Evolutionary conservation across 92 coral and sea anemone species (phyloP).

Genomic region (Paramuricea clavata): DNA sequence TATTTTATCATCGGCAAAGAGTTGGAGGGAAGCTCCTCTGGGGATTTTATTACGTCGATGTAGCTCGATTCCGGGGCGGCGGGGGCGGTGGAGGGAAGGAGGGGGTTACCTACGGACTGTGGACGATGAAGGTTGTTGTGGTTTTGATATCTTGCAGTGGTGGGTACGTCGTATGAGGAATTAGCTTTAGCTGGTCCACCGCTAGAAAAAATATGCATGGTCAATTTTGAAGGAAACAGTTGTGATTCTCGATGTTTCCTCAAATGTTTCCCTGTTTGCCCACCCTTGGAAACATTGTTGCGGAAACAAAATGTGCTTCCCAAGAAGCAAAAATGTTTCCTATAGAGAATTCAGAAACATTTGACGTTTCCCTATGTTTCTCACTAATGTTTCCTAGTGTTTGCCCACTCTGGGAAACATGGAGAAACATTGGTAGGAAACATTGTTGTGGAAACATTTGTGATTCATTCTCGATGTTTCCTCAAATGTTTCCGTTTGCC

Average conservation of each 20-base stretch:
- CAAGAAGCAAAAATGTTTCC: no score
- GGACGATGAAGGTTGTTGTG: neutral
- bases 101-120: neutral
- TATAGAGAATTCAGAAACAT: no score
- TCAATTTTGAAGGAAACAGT: neutral
- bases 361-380: no score
- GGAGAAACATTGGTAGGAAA: no score
- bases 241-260: neutral
- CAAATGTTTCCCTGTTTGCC: no score
- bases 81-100: neutral
- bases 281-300: no score
- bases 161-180: conserved; percentile 9
- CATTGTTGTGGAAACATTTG: no score
- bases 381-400: no score
- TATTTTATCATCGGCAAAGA: conserved; percentile 30
- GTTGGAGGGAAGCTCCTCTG: conserved; percentile 36
- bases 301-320: no score
- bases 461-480: no score
- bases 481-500: no score
- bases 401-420: no score
- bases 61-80: neutral
- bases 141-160: neutral
- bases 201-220: neutral
- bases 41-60: conserved; percentile 5
- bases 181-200: neutral